Conservation (phyloP, 2,888 invertebrate genomes). For the Cheiracanthium punctorium region DNA sequence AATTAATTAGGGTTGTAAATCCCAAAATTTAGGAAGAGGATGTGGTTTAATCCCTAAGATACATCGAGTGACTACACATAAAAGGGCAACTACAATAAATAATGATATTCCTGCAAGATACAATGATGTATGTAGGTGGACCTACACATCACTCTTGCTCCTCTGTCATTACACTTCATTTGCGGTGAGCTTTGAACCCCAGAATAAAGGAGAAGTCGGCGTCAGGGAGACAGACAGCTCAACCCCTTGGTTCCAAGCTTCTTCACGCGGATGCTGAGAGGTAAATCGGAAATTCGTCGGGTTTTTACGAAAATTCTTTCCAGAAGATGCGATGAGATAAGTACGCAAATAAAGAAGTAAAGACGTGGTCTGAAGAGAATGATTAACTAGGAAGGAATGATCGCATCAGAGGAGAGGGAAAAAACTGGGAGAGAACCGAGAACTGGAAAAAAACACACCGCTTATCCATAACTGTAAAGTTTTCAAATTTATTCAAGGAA, state of each 20-base stretch:
- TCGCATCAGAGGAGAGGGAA: neutral
- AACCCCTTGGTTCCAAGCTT: neutral
- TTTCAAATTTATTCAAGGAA: too few species aligned
- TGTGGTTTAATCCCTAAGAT: neutral
- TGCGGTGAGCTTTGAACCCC: neutral
- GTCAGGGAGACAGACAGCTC: neutral
- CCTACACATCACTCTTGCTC: neutral
- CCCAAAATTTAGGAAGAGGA: neutral
- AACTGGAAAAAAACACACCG: neutral
- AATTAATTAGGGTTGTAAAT: too few species aligned
- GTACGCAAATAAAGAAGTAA: neutral
- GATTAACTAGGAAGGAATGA: too few species aligned
- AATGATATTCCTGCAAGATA: neutral
- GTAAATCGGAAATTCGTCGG: neutral
- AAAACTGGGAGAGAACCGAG: neutral
- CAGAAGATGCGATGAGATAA: neutral
- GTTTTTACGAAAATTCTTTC: neutral
- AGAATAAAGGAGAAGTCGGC: neutral
- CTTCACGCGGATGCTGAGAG: neutral
- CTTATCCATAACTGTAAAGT: too few species aligned
- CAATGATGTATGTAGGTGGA: slow-evolving; percentile 7
- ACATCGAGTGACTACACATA: neutral
- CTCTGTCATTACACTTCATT: neutral
- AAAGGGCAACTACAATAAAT: neutral
- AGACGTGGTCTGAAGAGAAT: too few species aligned